Evolutionary conservation across 2,113 vertebrate species (phyloP).

Genomic region (Paramormyrops kingsleyae): DNA sequence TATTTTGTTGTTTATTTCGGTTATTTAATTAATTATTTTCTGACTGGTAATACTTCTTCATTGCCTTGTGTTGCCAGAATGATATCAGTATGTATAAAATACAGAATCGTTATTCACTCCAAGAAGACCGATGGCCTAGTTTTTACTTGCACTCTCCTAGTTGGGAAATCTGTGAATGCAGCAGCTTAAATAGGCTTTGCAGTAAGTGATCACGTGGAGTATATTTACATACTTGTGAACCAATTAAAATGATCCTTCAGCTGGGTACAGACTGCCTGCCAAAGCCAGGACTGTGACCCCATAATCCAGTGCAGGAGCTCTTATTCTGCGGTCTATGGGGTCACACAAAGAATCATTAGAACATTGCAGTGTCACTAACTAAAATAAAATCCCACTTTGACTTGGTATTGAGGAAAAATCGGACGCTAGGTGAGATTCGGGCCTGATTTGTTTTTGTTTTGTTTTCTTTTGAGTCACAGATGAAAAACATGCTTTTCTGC

Average conservation of each 20-base stretch:
- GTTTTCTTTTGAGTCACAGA: neutral
- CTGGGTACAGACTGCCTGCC: neutral
- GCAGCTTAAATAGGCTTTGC: neutral
- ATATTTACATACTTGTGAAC: neutral
- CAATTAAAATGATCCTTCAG: neutral
- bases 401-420: neutral
- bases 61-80: neutral
- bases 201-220: neutral
- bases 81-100: neutral
- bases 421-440: neutral
- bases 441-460: neutral
- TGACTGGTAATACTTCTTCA: neutral
- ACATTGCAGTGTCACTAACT: neutral
- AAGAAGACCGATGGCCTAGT: neutral
- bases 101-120: neutral
- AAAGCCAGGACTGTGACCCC: neutral
- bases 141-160: neutral
- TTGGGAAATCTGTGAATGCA: neutral
- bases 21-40: neutral
- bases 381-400: neutral
- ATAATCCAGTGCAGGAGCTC: neutral
- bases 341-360: neutral
- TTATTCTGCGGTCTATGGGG: neutral
- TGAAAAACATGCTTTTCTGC: neutral
- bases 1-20: neutral